These are phyloP conservation scores for Biston betularia DNA, from an alignment of 2,888 invertebrate genomes.

Conservation along the genomic window DNA sequence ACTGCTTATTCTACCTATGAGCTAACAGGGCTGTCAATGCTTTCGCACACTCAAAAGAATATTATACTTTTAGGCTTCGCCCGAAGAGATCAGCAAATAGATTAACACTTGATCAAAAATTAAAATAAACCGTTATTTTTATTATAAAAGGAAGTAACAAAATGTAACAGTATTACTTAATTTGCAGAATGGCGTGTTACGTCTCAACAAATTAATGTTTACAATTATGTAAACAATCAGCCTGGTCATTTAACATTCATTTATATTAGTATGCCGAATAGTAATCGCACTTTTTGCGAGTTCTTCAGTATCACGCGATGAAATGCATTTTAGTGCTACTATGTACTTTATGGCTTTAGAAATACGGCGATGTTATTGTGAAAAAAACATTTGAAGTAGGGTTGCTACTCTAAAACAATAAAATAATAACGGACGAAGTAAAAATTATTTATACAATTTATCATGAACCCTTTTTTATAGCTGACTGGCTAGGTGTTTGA, in stretches of 20 bases:
- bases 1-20: no score
- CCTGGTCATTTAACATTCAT: constrained; percentile 32
- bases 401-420: neutral
- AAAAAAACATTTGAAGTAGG: neutral
- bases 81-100: no score
- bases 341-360: constrained; percentile 1
- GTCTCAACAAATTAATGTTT: constrained; percentile 27
- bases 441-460: no score
- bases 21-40: no score
- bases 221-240: constrained; percentile 48
- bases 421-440: neutral
- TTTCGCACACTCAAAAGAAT: no score
- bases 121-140: neutral
- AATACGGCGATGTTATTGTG: constrained; percentile 12
- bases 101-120: no score
- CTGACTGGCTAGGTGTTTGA: no score
- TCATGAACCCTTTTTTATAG: no score
- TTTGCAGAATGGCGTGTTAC: constrained; percentile 41
- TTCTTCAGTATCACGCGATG: constrained; percentile 26
- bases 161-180: constrained; percentile 10
- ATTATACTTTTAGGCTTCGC: no score
- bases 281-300: constrained; percentile 28
- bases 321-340: neutral
- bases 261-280: constrained; percentile 28
- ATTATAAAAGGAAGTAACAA: constrained; percentile 20